Evolutionary conservation across 2,113 vertebrate genomes (phyloP), one percentile per base, ranked within the genome.

Genomic region (Dasypus novemcinctus): DNA sequence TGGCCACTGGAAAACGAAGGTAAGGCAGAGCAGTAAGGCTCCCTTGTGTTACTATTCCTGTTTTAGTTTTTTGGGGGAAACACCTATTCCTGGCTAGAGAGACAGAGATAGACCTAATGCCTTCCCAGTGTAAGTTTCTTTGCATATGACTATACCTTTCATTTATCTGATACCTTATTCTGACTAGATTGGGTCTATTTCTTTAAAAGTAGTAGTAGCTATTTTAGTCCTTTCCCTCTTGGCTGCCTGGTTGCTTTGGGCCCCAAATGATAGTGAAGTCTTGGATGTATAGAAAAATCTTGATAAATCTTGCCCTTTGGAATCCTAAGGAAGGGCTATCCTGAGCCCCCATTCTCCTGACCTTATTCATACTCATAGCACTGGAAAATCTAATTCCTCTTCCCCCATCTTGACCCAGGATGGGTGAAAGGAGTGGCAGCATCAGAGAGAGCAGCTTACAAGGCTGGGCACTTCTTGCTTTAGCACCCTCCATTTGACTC

Each of bases 1-100:
- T 99, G 49, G 99, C 99, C 41, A 99, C 98, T 64, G 98, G 98
- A 46, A 98, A 98, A 72, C 98, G 98, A 88, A 98, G 98, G 98
- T 99, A 98, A 57, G 75, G 79, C 23, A n/a, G 33, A 80, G 72
- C 36, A n/a, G 4, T 36, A 2, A 52, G 27, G 38, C 27, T 93
- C 52, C 41, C 41, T 74, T 76, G 4, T 57, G 27, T 15, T 81
- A 41, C 41, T 46, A 46, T 46, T 13, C 43, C 49, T 11, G 29
- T 20, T 71, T 21, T 5, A 33, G 20, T 64, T 79, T 88, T 63
- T 75, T 63, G 43, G 33, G 59, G 78, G 52, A 78, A 59, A n/a
- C 2, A 75, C 9, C 36, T 80, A 4, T 59, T 95, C 49, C 41
- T 95, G 18, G 13, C 29, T 59, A 5, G 49, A 80, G 59, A 87